These are phyloP conservation scores for Actinemys pallida DNA, from an alignment of 2,113 vertebrate genomes.

Conservation along the genomic window DNA sequence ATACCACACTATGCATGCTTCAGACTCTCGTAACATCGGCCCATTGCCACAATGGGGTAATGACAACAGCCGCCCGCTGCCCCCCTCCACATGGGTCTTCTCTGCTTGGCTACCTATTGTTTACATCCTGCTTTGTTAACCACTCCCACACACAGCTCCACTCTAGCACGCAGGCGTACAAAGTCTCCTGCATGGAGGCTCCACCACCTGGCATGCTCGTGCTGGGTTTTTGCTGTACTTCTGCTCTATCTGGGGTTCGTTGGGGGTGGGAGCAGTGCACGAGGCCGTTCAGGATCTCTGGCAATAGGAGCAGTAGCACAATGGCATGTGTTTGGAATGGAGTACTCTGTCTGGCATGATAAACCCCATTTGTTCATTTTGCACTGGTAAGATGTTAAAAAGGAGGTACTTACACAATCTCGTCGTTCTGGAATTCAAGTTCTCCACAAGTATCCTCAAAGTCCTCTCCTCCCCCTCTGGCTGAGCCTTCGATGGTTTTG, in stretches of 20 bases:
- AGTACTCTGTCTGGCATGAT: background rate
- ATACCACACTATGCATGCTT: background rate
- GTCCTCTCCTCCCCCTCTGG: constrained; percentile 96
- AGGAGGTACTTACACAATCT: constrained; percentile 91
- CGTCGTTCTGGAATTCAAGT: constrained; percentile 95
- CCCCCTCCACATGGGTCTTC: background rate
- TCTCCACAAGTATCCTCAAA: constrained; percentile 95
- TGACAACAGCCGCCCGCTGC: accelerated
- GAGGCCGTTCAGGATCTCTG: background rate
- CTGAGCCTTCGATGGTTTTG: constrained; percentile 91
- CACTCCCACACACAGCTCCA: background rate
- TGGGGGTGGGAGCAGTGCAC: background rate
- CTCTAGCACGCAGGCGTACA: background rate
- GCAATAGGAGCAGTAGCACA: background rate
- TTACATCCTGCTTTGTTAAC: background rate
- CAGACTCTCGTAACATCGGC: background rate
- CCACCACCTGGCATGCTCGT: background rate
- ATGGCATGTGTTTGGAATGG: background rate
- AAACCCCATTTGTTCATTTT: background rate
- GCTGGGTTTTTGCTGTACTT: background rate
- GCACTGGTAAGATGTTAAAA: background rate
- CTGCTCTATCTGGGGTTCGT: background rate
- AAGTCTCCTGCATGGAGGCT: background rate
- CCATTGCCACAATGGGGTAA: background rate
- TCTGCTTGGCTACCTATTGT: background rate